Evolutionary conservation across 2,888 invertebrate genomes (phyloP), one percentile per base, ranked within the genome.

Genomic region (Lasioglossum malachurum): DNA sequence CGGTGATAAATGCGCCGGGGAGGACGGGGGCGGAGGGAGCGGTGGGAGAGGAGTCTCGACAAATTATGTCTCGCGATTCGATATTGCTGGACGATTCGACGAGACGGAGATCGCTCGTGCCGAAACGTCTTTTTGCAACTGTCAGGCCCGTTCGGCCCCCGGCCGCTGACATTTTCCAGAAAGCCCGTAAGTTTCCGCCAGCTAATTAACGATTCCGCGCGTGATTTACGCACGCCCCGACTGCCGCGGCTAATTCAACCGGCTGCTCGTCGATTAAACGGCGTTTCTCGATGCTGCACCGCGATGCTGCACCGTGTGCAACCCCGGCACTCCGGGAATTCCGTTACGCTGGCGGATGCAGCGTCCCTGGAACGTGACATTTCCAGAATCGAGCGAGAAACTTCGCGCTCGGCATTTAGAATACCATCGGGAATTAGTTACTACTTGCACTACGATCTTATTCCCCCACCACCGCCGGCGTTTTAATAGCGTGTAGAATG

Each of bases 371-470:
- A 89, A 90, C 93, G 92, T 94, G 94, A 94, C 94, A 94, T 94
- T 94, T 93, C 91, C 92, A 92, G 93, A 92, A 93, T 94, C 91
- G 91, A 91, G 91, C 91, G 91, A 91, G 92, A 91, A 93, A 93
- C 93, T 92, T 92, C 91, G 90, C 90, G 90, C 91, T 88, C 93
- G 93, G 93, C 93, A 93, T 94, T 94, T 94, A 91, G 92, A 88
- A 84, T 91, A 84, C 89, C 75, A 69, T 27, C 74, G 75, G 84
- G 84, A 87, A 84, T 90, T 89, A 83, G 84, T 74, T 90, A 67
- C 73, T 82, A 44, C 67, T 67, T 46, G 57, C 83, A 27, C 41
- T 53, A 38, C 73, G n/a, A 71, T 41, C 71, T 57, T 19, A 44
- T 35, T 71, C 57, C 67, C 46, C 31, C 64, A 35, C 41, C n/a